phyloP scores from a whole-genome alignment of 1,140 invertebrate species.

The Eumeta japonica region DNA sequence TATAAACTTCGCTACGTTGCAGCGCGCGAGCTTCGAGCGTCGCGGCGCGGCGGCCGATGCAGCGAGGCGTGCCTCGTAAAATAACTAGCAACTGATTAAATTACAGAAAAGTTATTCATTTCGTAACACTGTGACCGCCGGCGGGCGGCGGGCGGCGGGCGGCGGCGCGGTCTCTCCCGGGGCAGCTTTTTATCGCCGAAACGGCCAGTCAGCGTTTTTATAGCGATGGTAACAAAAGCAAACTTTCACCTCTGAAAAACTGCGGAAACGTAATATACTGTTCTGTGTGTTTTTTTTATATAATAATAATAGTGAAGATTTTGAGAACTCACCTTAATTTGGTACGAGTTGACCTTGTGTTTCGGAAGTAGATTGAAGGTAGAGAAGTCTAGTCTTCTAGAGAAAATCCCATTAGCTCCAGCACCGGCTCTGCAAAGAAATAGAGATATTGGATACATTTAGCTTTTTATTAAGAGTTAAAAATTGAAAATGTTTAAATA shows the following conservation, averaged over 20 bases:
- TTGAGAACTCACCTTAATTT: slow-evolving; percentile 93
- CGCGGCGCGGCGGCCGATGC: too few relatives aligned
- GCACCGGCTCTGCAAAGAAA: slow-evolving; percentile 72
- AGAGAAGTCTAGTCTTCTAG: slow-evolving; percentile 87
- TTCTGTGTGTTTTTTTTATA: too few relatives aligned
- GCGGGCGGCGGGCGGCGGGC: neutral
- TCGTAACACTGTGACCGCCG: too few relatives aligned
- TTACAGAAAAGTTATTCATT: slow-evolving; percentile 29
- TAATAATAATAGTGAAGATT: too few relatives aligned
- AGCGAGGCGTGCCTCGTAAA: neutral
- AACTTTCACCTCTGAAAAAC: slow-evolving; percentile 34
- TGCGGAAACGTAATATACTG: too few relatives aligned
- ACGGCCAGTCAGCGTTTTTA: slow-evolving; percentile 39
- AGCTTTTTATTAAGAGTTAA: too few relatives aligned
- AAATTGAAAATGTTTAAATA: too few relatives aligned
- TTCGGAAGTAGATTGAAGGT: slow-evolving; percentile 91
- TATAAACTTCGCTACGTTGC: neutral
- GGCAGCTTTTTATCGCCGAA: slow-evolving; percentile 42
- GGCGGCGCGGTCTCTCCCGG: too few relatives aligned
- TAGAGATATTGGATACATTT: slow-evolving; percentile 1
- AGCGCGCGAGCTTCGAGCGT: too few relatives aligned
- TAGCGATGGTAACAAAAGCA: slow-evolving; percentile 29
- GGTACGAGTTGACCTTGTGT: slow-evolving; percentile 96
- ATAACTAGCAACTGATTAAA: slow-evolving; percentile 24
- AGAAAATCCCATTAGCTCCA: slow-evolving; percentile 87